Evolutionary conservation across 1,140 invertebrate genomes (phyloP).

Genomic region (Drosophila lacertosa): DNA sequence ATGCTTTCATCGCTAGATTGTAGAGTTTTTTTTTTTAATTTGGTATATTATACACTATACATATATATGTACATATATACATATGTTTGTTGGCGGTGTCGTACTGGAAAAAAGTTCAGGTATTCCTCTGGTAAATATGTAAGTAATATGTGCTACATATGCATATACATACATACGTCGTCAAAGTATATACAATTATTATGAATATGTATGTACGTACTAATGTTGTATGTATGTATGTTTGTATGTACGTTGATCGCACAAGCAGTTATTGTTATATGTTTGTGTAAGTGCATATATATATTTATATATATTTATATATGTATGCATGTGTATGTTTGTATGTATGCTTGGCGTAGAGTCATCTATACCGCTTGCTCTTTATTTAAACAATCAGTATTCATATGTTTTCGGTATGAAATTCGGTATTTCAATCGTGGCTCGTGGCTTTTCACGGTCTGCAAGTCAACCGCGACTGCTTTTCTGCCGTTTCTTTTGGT

Average conservation of each 20-base stretch:
- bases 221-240: background rate
- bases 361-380: constrained; percentile 57
- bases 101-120: background rate
- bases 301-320: constrained; percentile 4
- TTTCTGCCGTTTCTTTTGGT: constrained; percentile 77
- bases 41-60: constrained; percentile 8
- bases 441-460: constrained; percentile 82
- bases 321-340: background rate
- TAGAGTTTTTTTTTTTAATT: too few species aligned
- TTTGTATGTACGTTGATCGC: background rate
- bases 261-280: background rate
- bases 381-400: constrained; percentile 73
- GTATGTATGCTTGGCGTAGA: constrained; percentile 1
- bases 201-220: background rate
- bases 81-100: background rate
- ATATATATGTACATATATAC: constrained; percentile 1
- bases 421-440: constrained; percentile 83
- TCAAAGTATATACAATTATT: background rate
- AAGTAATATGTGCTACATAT: constrained; percentile 8
- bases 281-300: background rate
- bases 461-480: constrained; percentile 78
- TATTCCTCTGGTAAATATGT: background rate
- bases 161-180: too few species aligned
- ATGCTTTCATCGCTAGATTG: too few species aligned
- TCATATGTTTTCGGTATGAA: constrained; percentile 80